Evolutionary conservation across 1,140 invertebrate species (phyloP).

Genomic region (Aphaenogaster floridana): DNA sequence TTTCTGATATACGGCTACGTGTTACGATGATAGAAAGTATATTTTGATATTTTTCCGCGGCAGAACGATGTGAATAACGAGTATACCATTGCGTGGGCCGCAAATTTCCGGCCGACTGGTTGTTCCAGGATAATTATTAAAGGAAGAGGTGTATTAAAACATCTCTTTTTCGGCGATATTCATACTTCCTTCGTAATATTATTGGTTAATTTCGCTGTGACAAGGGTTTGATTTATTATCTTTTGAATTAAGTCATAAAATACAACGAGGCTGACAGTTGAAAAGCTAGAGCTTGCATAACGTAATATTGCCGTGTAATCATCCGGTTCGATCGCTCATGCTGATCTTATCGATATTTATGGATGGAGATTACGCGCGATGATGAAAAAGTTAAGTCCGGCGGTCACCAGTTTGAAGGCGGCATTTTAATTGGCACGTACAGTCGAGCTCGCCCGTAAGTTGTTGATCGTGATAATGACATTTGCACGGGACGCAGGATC

Average conservation of each 20-base stretch:
- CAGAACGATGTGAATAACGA: constrained; percentile 12
- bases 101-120: constrained; percentile 8
- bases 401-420: constrained; percentile 3
- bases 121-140: constrained; percentile 10
- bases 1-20: constrained; percentile 44
- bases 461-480: constrained; percentile 76
- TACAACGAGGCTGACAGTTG: constrained; percentile 1
- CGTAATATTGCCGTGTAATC: constrained; percentile 33
- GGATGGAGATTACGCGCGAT: constrained; percentile 22
- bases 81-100: constrained; percentile 17
- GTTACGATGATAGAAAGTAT: constrained; percentile 48
- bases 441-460: background rate
- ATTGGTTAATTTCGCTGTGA: constrained; percentile 14
- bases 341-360: constrained; percentile 55
- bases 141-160: background rate
- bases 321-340: background rate
- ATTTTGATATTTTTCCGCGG: constrained; percentile 44
- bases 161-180: background rate
- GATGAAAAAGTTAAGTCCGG: constrained; percentile 34
- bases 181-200: background rate
- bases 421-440: constrained; percentile 58
- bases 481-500: constrained; percentile 61
- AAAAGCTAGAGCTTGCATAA: constrained; percentile 17
- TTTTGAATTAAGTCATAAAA: constrained; percentile 35
- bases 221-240: constrained; percentile 42